These are phyloP conservation scores for Carapus acus DNA, from an alignment of 2,797 vertebrate genomes.

Conservation along the genomic window DNA sequence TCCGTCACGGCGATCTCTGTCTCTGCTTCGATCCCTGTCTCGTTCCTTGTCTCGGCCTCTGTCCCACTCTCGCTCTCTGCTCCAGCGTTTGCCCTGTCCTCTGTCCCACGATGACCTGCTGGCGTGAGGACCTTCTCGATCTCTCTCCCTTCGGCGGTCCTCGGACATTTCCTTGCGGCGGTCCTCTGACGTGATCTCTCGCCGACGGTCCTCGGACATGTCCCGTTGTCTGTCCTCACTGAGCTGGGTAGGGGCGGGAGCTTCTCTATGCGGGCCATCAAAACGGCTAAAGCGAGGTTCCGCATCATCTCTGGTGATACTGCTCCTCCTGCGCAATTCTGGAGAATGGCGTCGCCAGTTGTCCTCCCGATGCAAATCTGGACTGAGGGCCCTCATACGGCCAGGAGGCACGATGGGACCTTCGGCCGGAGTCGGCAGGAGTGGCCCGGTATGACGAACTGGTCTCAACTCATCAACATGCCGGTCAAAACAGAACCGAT, in stretches of 20 bases:
- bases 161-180: constrained; percentile 77
- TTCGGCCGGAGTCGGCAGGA: constrained; percentile 82
- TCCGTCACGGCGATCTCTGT: constrained; percentile 46
- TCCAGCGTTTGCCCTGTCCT: constrained; percentile 76
- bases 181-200: not conserved
- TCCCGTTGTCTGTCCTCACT: constrained; percentile 77
- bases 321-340: constrained; percentile 75
- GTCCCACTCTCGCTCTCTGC: constrained; percentile 77
- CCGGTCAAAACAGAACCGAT: constrained; percentile 81
- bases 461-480: constrained; percentile 75
- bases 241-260: constrained; percentile 61
- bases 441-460: constrained; percentile 78
- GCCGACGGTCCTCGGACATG: constrained; percentile 25
- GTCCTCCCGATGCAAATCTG: constrained; percentile 76
- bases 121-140: constrained; percentile 71
- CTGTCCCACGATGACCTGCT: constrained; percentile 80
- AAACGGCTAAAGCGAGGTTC: constrained; percentile 81
- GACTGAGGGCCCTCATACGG: constrained; percentile 75
- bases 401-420: constrained; percentile 60
- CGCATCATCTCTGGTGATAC: constrained; percentile 73
- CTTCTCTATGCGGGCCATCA: constrained; percentile 76
- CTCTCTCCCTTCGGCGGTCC: constrained; percentile 82
- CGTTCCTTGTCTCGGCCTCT: constrained; percentile 67
- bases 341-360: constrained; percentile 76
- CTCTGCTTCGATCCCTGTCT: constrained; percentile 50